These are phyloP conservation scores for Rhopilema esculentum DNA, from an alignment of 30 jellyfish, hydroid and myxozoan genomes.

Conservation along the genomic window DNA sequence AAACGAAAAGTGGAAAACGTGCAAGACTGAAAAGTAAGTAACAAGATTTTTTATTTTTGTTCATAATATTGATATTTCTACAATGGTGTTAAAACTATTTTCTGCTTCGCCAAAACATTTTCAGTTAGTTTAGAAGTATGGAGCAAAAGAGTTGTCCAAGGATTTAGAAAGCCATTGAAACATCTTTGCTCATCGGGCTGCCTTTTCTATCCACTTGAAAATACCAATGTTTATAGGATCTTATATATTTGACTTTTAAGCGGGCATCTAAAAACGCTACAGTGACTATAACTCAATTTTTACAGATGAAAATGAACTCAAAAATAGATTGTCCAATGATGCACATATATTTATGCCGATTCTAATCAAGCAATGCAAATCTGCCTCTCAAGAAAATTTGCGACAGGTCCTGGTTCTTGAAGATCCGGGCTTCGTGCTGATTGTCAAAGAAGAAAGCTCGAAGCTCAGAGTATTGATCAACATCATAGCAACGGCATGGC, in stretches of 20 bases:
- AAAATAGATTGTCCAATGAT: conserved; percentile 27
- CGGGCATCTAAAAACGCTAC: no score
- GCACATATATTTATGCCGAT: conserved; percentile 78
- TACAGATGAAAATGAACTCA: conserved; percentile 65
- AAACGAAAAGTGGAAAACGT: conserved; percentile 68
- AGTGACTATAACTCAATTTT: no score
- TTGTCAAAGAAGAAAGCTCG: conserved; percentile 36
- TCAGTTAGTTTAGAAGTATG: no score
- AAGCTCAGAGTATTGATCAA: conserved; percentile 6
- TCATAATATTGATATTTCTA: not conserved
- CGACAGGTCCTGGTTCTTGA: conserved; percentile 44
- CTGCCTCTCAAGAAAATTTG: conserved; percentile 32
- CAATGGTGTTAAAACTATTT: not conserved
- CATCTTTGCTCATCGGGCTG: no score
- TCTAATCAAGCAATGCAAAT: conserved; percentile 48
- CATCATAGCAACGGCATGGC: conserved; percentile 70
- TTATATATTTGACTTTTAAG: no score
- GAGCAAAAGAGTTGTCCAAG: no score
- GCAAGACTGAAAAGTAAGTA: conserved; percentile 55
- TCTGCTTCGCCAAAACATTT: no score
- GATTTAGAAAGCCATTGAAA: no score
- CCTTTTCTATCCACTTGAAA: no score
- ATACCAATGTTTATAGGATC: no score
- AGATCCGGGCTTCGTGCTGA: conserved; percentile 74
- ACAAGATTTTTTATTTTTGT: not conserved